phyloP scores from a whole-genome alignment of 2,797 vertebrate genomes.

The Hyperoplus lanceolatus region DNA sequence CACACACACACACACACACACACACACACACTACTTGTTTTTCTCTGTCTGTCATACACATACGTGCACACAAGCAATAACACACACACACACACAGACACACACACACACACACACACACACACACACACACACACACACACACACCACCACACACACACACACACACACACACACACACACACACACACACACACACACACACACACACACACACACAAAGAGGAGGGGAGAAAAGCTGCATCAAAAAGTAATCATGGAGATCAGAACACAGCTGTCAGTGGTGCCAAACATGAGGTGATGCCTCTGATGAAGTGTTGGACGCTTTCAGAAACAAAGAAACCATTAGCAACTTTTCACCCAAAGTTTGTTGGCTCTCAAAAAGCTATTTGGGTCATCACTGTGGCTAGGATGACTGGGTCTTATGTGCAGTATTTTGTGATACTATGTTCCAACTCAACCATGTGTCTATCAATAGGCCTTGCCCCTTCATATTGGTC shows the following conservation, averaged over 20 bases:
- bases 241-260: constrained; percentile 80
- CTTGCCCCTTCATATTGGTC: background rate
- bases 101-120: constrained; percentile 44
- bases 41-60: constrained; percentile 1
- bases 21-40: constrained; percentile 30
- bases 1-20: too few relatives aligned
- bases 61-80: too few relatives aligned
- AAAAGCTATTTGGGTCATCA: constrained; percentile 36
- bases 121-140: constrained; percentile 16
- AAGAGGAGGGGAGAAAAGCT: constrained; percentile 56
- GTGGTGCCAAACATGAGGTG: constrained; percentile 65
- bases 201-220: constrained; percentile 41
- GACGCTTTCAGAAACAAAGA: constrained; percentile 61
- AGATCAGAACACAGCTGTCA: constrained; percentile 83
- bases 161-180: constrained; percentile 20
- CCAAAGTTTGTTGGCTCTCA: constrained; percentile 66
- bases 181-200: constrained; percentile 12
- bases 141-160: constrained; percentile 14
- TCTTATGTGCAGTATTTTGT: constrained; percentile 22
- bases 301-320: constrained; percentile 76
- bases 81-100: constrained; percentile 12
- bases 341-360: constrained; percentile 66
- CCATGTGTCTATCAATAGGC: background rate
- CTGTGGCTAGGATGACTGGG: constrained; percentile 25
- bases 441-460: constrained; percentile 11